A percentile compares a stretch with the other conserved stretches of the same genome.
Evolutionary conservation across 2,797 vertebrate species (phyloP).

Genomic region (Sus cebifrons): DNA sequence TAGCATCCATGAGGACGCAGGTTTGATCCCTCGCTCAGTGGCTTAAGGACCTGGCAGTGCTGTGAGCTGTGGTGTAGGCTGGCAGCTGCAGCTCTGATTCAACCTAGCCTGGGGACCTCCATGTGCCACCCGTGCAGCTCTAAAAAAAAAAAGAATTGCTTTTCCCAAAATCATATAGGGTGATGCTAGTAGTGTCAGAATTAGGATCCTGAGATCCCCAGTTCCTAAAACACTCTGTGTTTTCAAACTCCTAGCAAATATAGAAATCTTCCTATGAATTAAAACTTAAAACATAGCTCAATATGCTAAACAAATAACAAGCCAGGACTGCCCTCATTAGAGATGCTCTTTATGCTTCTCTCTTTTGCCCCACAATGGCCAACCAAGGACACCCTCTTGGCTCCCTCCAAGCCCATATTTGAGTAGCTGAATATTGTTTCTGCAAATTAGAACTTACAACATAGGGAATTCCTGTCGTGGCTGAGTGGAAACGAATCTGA

Average conservation of each 20-base stretch:
- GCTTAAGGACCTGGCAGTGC: no score
- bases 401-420: neutral
- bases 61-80: no score
- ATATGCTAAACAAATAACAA: slow-evolving; percentile 12
- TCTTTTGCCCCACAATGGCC: neutral
- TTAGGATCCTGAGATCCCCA: neutral
- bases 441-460: no score
- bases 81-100: no score
- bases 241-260: slow-evolving; percentile 61
- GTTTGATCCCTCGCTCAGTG: no score
- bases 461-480: no score
- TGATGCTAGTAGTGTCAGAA: neutral
- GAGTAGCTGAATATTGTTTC: slow-evolving; percentile 20
- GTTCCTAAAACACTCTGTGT: neutral
- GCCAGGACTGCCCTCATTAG: neutral
- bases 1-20: no score
- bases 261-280: neutral
- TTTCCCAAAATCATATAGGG: neutral
- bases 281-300: slow-evolving; percentile 35
- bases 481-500: no score
- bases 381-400: neutral
- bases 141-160: no score
- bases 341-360: neutral
- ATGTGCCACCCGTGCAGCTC: no score
- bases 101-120: no score